Base-by-base conservation (phyloP, 2,888 invertebrate species). In the Subacronicta megacephala region DNA sequence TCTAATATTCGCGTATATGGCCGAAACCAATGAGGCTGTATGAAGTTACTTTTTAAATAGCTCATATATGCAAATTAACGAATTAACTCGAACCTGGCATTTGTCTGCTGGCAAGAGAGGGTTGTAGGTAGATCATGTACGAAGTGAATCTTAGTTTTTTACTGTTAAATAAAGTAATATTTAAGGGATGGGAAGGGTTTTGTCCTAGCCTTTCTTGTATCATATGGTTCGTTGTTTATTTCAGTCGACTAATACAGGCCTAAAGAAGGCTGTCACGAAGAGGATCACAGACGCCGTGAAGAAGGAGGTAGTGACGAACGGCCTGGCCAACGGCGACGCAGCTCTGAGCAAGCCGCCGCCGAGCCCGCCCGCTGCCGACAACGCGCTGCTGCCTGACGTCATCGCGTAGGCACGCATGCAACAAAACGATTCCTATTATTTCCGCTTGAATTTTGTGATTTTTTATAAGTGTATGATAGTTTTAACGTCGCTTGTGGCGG, bases 371-470 rank as follows among this genome's bases (percentile, higher is more conserved):
- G 81, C 85, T 57, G 78, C 83, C 35, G 93, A 90, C 87, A 84
- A 79, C 84, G 85, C 93, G 65, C 83, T 87, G 75, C 82, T 93
- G 81, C 93, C 93, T 37, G 93, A 94, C 84, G 93, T 93, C 72
- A 93, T 93, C 86, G 93, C 93, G 90, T 93, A 88, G 81, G 63
- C 73, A 26, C 10, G 16, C 15, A 37, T 54, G 37, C 58, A 36
- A 66, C 67, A 75, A 79, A 75, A 76, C 82, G 87, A 91, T 92
- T 92, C 92, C 92, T 92, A 92, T 91, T 89, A 90, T 92, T 93
- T 93, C 92, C 90, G 93, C 93, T 93, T 94, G 90, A 91, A 93
- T 92, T 93, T 93, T 93, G 93, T 93, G 93, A 93, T 93, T 92
- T 92, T 91, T 89, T 90, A 87, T 93, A 93, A 92, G 92, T 93